A percentile compares a stretch with the other conserved stretches of the same genome.
These are phyloP conservation scores for Thamnophis sirtalis DNA, from an alignment of 2,113 vertebrate genomes.

Conservation along the genomic window DNA sequence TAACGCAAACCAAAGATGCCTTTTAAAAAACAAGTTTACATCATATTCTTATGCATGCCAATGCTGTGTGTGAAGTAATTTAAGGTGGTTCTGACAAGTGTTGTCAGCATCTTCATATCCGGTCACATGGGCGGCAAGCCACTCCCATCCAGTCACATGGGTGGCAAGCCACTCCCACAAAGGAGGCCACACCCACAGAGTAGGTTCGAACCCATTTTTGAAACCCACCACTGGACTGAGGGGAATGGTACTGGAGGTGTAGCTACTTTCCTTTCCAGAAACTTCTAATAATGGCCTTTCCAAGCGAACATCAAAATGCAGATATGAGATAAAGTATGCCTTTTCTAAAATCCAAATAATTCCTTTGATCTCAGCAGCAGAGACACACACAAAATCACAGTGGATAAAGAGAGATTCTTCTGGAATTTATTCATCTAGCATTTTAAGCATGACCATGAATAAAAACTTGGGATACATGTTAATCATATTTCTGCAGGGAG, in stretches of 20 bases:
- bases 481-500: not conserved
- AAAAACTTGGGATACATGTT: not conserved
- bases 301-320: not conserved
- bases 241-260: not conserved
- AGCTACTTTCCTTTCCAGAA: not conserved
- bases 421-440: slow-evolving; percentile 33
- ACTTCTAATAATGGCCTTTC: not conserved
- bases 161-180: too few species aligned
- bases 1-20: too few species aligned
- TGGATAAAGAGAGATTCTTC: slow-evolving; percentile 1
- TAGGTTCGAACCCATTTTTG: too few species aligned
- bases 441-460: slow-evolving; percentile 33
- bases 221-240: too few species aligned
- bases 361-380: slow-evolving; percentile 4
- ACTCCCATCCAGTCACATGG: too few species aligned
- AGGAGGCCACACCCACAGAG: too few species aligned
- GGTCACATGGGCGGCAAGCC: too few species aligned
- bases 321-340: not conserved
- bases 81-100: too few species aligned
- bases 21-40: too few species aligned
- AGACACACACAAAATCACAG: not conserved
- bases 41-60: too few species aligned
- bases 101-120: too few species aligned
- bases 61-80: too few species aligned
- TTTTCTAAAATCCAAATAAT: not conserved